phyloP scores from a whole-genome alignment of 2,888 invertebrate species.

The Polydrusus pterygomalis region DNA sequence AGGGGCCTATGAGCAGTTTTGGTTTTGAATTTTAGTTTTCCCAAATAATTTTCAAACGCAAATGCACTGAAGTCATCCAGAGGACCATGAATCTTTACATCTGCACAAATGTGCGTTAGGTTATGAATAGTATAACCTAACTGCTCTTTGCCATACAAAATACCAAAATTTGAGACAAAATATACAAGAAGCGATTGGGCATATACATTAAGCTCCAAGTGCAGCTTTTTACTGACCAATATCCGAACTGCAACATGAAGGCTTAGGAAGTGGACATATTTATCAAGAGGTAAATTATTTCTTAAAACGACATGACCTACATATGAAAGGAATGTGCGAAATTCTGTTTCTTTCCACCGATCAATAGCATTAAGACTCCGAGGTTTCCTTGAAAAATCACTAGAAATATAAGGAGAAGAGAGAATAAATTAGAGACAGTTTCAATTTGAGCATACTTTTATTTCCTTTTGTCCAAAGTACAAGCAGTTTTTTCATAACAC shows the following conservation, averaged over 20 bases:
- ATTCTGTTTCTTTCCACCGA: conserved; percentile 56
- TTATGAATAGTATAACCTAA: conserved; percentile 59
- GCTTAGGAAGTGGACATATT: no score
- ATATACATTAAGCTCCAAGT: no score
- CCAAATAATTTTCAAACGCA: conserved; percentile 55
- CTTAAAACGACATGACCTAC: conserved; percentile 47
- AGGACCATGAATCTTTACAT: conserved; percentile 56
- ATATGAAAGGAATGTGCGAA: conserved; percentile 47
- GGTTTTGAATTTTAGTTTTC: conserved; percentile 38
- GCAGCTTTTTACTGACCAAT: no score
- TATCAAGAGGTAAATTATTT: no score
- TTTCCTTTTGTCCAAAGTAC: conserved; percentile 39
- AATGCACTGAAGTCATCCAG: conserved; percentile 59
- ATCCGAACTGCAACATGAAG: no score
- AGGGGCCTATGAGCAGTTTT: conserved; percentile 51
- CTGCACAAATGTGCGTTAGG: conserved; percentile 56
- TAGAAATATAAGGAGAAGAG: conserved; percentile 21
- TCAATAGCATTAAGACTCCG: conserved; percentile 41
- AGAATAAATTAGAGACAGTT: background rate
- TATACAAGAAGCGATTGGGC: conserved; percentile 54
- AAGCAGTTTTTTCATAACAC: conserved; percentile 36
- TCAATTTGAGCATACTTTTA: conserved; percentile 8
- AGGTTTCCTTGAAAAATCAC: conserved; percentile 48
- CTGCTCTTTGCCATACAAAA: conserved; percentile 57
- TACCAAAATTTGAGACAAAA: conserved; percentile 53